Conservation (phyloP, 2,113 vertebrate species). For the Salvelinus alpinus region DNA sequence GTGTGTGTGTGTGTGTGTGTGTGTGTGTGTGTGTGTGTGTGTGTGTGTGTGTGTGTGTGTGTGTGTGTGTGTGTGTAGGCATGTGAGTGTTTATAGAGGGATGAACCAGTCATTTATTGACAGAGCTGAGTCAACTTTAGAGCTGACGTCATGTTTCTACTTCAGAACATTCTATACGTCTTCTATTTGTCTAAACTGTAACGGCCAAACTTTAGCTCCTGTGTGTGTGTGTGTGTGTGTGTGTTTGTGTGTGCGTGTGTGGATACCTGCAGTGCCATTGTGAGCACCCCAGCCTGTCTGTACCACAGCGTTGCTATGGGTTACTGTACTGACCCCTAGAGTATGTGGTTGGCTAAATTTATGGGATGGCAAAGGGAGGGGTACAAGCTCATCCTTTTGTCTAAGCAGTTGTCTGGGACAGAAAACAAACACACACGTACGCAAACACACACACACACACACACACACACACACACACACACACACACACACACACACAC, state of each 20-base stretch:
- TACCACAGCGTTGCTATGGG: conserved; percentile 60
- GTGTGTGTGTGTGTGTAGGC: conserved; percentile 38
- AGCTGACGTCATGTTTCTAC: too few relatives aligned
- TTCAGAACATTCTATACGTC: too few relatives aligned
- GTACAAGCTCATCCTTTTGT: conserved; percentile 73
- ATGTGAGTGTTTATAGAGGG: too few relatives aligned
- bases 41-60: conserved; percentile 41
- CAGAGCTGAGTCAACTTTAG: too few relatives aligned
- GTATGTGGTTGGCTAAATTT: conserved; percentile 78
- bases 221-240: conserved; percentile 26
- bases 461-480: conserved; percentile 27
- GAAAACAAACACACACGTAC: conserved; percentile 63
- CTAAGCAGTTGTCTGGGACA: conserved; percentile 56
- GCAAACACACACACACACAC: conserved; percentile 52
- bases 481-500: neutral
- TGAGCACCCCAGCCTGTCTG: conserved; percentile 44
- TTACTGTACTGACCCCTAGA: conserved; percentile 59
- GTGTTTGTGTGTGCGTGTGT: conserved; percentile 14
- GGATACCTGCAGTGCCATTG: conserved; percentile 60
- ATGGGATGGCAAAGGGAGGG: conserved; percentile 53
- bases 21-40: conserved; percentile 50
- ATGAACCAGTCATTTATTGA: too few relatives aligned
- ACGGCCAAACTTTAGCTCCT: conserved; percentile 2
- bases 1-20: conserved; percentile 40
- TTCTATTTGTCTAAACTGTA: too few relatives aligned